These are phyloP conservation scores for Nephila pilipes DNA, from an alignment of 1,140 invertebrate genomes.

Conservation along the genomic window DNA sequence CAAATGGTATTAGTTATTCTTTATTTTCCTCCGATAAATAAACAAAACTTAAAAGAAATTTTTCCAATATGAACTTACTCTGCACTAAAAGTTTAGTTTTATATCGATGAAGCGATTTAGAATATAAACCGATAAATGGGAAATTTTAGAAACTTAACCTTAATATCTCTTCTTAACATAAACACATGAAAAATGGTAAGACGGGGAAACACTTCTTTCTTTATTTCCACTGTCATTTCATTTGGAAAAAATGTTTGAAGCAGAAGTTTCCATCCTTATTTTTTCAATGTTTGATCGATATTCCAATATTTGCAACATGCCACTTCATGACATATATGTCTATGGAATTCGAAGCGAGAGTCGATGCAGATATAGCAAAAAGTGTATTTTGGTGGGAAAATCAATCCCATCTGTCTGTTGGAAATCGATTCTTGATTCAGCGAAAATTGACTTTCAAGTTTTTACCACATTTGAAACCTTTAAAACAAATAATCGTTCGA, in stretches of 20 bases:
- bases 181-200: too few species aligned
- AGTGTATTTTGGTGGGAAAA: conserved; percentile 17
- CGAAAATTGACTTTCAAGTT: neutral
- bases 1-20: too few species aligned
- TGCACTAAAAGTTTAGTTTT: too few species aligned
- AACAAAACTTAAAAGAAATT: too few species aligned
- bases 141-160: too few species aligned
- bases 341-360: neutral
- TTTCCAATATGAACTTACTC: too few species aligned
- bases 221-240: neutral
- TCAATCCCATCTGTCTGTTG: neutral
- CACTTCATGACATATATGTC: neutral
- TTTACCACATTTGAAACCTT: too few species aligned
- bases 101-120: too few species aligned
- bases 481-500: too few species aligned
- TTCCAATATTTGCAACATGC: conserved; percentile 1
- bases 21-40: too few species aligned
- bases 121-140: too few species aligned
- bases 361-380: conserved; percentile 22
- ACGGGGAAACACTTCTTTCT: neutral
- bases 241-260: neutral
- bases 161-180: too few species aligned
- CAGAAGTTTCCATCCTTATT: conserved; percentile 13
- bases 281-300: neutral
- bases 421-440: neutral